Evolutionary conservation across 2,113 vertebrate genomes (phyloP).

Genomic region (Craseonycteris thonglongyai): DNA sequence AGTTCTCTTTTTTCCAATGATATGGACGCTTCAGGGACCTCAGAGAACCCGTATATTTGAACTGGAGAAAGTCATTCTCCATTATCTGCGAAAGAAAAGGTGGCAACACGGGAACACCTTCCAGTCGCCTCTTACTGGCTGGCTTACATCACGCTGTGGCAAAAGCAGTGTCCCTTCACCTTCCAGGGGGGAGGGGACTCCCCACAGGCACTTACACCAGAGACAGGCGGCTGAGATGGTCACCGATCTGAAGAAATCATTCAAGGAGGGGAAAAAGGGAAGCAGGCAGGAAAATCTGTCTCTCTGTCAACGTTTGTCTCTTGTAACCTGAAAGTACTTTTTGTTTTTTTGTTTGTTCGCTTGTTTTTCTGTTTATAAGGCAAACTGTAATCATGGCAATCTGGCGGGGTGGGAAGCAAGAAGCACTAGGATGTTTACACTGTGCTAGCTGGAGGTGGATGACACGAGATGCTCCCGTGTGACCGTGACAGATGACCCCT

Average conservation of each 20-base stretch:
- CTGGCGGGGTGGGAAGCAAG: no score
- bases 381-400: slow-evolving; percentile 22
- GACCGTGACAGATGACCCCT: slow-evolving; percentile 46
- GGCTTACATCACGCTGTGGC: not conserved
- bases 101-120: not conserved
- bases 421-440: not conserved
- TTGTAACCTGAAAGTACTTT: not conserved
- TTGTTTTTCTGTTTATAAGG: not conserved
- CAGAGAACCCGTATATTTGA: not conserved
- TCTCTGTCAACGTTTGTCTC: not conserved
- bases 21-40: not conserved
- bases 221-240: slow-evolving; percentile 48
- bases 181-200: not conserved
- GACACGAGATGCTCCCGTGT: slow-evolving; percentile 26
- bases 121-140: not conserved
- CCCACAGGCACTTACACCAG: slow-evolving; percentile 25
- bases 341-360: not conserved
- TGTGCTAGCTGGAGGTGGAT: slow-evolving; percentile 6
- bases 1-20: not conserved
- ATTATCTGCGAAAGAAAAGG: not conserved
- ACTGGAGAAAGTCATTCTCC: not conserved
- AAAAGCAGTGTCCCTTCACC: slow-evolving; percentile 23
- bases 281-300: not conserved
- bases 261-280: slow-evolving; percentile 1
- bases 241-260: slow-evolving; percentile 57